These are phyloP conservation scores for Todiramphus chloris DNA, from an alignment of 2,113 vertebrate species.

Conservation along the genomic window DNA sequence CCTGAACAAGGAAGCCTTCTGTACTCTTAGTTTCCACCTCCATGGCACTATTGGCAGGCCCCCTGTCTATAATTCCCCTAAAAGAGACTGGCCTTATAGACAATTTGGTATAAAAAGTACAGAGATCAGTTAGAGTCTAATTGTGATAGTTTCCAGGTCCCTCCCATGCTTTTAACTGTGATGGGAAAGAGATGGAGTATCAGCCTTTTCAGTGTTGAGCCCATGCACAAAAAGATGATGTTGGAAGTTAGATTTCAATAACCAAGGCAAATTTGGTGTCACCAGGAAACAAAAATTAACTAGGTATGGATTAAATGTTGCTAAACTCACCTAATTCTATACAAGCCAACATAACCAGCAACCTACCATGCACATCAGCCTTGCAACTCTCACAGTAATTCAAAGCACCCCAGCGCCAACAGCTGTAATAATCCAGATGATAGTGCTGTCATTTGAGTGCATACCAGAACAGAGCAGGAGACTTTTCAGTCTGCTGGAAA, in stretches of 20 bases:
- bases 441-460: background rate
- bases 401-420: background rate
- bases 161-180: background rate
- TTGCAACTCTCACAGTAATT: background rate
- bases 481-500: background rate
- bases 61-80: background rate
- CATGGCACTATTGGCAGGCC: background rate
- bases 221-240: background rate
- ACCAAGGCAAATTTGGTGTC: background rate
- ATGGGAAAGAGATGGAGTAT: background rate
- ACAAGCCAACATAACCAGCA: background rate
- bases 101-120: background rate
- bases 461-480: background rate
- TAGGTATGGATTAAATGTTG: background rate
- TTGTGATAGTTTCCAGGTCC: background rate
- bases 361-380: background rate
- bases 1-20: background rate
- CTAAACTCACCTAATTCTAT: background rate
- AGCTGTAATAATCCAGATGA: background rate
- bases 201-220: background rate
- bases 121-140: background rate
- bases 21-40: background rate
- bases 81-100: background rate
- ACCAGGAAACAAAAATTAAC: background rate
- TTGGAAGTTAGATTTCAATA: background rate